Evolutionary conservation across 2,113 vertebrate species (phyloP), one percentile per base, ranked within the genome.

Genomic region (Siniperca chuatsi): DNA sequence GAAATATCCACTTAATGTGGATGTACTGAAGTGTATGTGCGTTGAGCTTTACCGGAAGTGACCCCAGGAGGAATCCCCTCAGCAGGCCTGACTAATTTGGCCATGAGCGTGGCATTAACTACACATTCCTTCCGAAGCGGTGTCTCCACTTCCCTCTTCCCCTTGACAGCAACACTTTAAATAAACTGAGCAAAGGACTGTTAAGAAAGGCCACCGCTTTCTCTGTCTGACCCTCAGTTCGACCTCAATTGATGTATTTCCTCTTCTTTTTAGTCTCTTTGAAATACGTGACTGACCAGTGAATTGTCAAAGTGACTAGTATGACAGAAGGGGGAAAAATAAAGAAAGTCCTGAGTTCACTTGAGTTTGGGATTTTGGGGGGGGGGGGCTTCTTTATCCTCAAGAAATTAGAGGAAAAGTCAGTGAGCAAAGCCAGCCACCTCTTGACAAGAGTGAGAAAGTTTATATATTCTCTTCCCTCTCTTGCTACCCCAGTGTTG

Each of bases 91-190:
- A 93, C 92, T 92, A 90, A 94, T 92, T 93, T 93, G 89, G 83
- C 82, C 84, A 82, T 89, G 89, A 93, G 92, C 83, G 58, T 87
- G 86, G 84, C 91, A 93, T 94, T 94, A 93, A 93, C 87, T 89
- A 86, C 81, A 89, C 93, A 94, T 95, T 95, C 92, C 89, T 93
- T 88, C 87, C 57, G 68, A 92, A 82, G 85, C 60, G 66, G 73
- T 42, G 64, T 79, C 79, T 90, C 84, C 50, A 76, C 84, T 81
- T 78, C 75, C 77, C 78, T 80, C 64, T 55, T 54, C 82, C 67
- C 66, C 70, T 79, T 8, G 66, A 82, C 61, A 77, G 81, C 57
- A 70, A 82, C 84, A 85, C 78, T 90, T 94, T 79, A 89, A 90
- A 92, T 93, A 93, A 93, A 94, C 84, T 29, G 57, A 88, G 87